Percentiles rank a stretch among this genome's conserved stretches.
Conservation (phyloP, 2,113 vertebrate species). For the Suncus etruscus region DNA sequence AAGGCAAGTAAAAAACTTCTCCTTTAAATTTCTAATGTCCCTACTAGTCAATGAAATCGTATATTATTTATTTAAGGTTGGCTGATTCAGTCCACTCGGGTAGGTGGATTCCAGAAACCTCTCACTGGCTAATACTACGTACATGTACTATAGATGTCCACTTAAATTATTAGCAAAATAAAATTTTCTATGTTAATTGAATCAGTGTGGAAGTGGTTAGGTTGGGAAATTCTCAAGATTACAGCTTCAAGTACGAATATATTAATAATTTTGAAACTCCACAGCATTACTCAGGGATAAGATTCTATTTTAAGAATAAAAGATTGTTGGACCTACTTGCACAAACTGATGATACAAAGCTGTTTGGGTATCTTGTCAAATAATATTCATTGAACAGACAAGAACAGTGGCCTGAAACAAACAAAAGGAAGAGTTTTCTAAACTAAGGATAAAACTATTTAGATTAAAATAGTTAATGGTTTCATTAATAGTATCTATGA, state of each 20-base stretch:
- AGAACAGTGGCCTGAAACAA: slow-evolving; percentile 52
- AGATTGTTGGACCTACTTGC: not conserved
- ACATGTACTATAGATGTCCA: slow-evolving; percentile 34
- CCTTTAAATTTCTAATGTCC: slow-evolving; percentile 18
- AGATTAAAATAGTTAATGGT: slow-evolving; percentile 44
- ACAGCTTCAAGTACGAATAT: not conserved
- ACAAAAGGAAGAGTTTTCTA: not conserved
- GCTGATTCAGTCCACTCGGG: not conserved
- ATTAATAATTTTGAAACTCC: too few relatives aligned
- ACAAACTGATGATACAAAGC: slow-evolving; percentile 41
- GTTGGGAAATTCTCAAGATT: slow-evolving; percentile 17
- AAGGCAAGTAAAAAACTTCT: slow-evolving; percentile 19
- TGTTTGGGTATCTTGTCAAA: slow-evolving; percentile 34
- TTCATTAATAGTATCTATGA: slow-evolving; percentile 4
- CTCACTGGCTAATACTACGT: not conserved
- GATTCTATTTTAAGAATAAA: not conserved
- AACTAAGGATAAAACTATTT: slow-evolving; percentile 50
- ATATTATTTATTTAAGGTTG: slow-evolving; percentile 13
- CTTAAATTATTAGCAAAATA: slow-evolving; percentile 51
- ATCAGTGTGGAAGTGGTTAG: slow-evolving; percentile 8
- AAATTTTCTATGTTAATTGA: slow-evolving; percentile 55
- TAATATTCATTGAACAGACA: slow-evolving; percentile 42
- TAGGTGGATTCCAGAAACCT: slow-evolving; percentile 57
- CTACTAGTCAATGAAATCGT: slow-evolving; percentile 22
- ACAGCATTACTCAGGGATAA: slow-evolving; percentile 15